Evolutionary conservation across 2,888 invertebrate species (phyloP).

Genomic region (Masnerella sp.): DNA sequence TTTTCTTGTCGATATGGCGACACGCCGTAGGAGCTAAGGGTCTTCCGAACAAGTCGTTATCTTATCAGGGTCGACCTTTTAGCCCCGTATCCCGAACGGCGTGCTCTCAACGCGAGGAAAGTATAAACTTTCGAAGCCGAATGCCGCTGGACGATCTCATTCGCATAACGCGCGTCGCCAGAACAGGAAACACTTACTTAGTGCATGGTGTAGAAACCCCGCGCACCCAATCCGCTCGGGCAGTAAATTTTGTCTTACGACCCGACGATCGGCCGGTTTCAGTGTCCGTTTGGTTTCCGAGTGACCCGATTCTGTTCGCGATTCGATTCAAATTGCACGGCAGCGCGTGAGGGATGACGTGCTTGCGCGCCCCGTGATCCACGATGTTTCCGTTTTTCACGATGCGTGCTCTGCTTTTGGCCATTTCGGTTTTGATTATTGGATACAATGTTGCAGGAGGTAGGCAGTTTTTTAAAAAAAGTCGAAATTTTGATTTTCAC

Average conservation of each 20-base stretch:
- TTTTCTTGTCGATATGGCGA: too few relatives aligned
- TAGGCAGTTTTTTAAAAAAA: background rate
- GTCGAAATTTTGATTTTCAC: background rate
- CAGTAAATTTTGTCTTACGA: slow-evolving; percentile 45
- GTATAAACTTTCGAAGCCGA: slow-evolving; percentile 64
- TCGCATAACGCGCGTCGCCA: slow-evolving; percentile 66
- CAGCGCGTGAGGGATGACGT: slow-evolving; percentile 23
- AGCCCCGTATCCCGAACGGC: slow-evolving; percentile 57
- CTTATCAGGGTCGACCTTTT: slow-evolving; percentile 69
- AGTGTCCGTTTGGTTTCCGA: background rate
- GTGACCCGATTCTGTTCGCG: background rate
- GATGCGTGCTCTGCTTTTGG: slow-evolving; percentile 21
- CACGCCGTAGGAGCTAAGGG: slow-evolving; percentile 43
- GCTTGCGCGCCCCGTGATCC: slow-evolving; percentile 10
- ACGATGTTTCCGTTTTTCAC: slow-evolving; percentile 6
- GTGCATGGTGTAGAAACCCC: slow-evolving; percentile 60
- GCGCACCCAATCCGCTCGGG: slow-evolving; percentile 65
- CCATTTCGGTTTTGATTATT: slow-evolving; percentile 17
- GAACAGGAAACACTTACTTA: slow-evolving; percentile 75
- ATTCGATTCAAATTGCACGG: background rate
- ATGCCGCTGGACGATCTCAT: slow-evolving; percentile 62
- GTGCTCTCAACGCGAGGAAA: slow-evolving; percentile 65
- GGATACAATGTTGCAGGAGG: slow-evolving; percentile 34
- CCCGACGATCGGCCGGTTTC: slow-evolving; percentile 1
- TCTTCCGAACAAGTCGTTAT: slow-evolving; percentile 60